Conservation (phyloP, 2,113 vertebrate genomes). For the Nycticorax nycticorax region DNA sequence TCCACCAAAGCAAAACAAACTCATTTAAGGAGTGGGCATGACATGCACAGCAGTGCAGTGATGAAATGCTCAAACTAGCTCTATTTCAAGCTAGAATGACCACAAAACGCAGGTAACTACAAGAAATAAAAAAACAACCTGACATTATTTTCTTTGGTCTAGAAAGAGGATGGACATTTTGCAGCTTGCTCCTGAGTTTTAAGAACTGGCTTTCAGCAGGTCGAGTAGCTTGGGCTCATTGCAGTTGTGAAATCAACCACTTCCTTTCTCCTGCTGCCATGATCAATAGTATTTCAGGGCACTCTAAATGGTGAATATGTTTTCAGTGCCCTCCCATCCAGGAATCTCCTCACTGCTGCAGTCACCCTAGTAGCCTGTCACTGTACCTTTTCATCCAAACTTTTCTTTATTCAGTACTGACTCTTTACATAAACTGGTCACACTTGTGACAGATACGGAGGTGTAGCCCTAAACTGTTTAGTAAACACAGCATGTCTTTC, state of each 20-base stretch:
- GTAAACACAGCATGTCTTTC: neutral
- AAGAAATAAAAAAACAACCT: neutral
- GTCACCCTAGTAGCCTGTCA: neutral
- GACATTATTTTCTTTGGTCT: neutral
- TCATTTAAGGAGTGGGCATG: neutral
- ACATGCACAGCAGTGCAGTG: neutral
- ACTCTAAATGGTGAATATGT: neutral
- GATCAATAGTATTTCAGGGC: neutral
- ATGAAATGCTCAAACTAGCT: neutral
- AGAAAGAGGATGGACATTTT: neutral
- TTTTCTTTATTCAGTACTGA: neutral
- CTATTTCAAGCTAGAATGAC: neutral
- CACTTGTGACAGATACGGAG: neutral
- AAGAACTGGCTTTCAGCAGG: neutral
- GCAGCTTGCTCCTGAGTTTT: neutral
- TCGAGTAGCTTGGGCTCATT: neutral
- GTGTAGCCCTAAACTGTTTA: neutral
- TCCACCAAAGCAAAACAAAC: neutral
- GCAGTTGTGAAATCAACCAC: neutral
- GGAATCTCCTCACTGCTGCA: neutral
- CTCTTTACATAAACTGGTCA: neutral
- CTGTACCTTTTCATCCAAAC: neutral
- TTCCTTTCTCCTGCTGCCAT: neutral
- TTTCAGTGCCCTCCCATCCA: neutral
- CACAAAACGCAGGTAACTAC: neutral